Conservation (phyloP, 2,888 invertebrate species). For the Ariolimax columbianus region DNA sequence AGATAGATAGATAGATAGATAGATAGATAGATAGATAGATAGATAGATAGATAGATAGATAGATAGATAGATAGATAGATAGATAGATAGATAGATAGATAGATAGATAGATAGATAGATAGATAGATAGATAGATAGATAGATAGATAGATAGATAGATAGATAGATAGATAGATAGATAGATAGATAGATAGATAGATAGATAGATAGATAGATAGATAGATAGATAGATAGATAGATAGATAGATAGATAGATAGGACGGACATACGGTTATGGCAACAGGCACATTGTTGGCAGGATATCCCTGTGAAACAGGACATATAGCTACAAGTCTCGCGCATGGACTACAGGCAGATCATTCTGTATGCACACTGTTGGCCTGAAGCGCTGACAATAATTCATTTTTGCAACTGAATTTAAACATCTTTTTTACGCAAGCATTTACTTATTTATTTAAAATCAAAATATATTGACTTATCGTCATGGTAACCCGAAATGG, state of each 20-base stretch:
- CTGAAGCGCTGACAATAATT: too few relatives aligned
- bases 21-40: slow-evolving; percentile 14
- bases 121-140: slow-evolving; percentile 17
- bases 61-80: slow-evolving; percentile 14
- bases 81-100: slow-evolving; percentile 14
- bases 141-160: slow-evolving; percentile 18
- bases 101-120: slow-evolving; percentile 14
- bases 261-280: too few relatives aligned
- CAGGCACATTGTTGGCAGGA: too few relatives aligned
- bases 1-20: slow-evolving; percentile 3
- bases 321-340: too few relatives aligned
- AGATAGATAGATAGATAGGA: slow-evolving; percentile 17
- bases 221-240: slow-evolving; percentile 30
- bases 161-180: slow-evolving; percentile 7
- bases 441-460: too few relatives aligned
- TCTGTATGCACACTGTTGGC: too few relatives aligned
- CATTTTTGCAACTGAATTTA: too few relatives aligned
- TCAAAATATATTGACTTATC: too few relatives aligned
- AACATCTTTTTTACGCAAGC: too few relatives aligned
- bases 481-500: too few relatives aligned
- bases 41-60: slow-evolving; percentile 14
- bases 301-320: too few relatives aligned
- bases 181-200: slow-evolving; percentile 10
- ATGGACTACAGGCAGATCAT: too few relatives aligned
- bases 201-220: slow-evolving; percentile 18